A percentile compares a stretch with the other conserved stretches of the same genome.
These are phyloP conservation scores for Zosterops lateralis DNA, from an alignment of 2,113 vertebrate genomes.

Conservation along the genomic window DNA sequence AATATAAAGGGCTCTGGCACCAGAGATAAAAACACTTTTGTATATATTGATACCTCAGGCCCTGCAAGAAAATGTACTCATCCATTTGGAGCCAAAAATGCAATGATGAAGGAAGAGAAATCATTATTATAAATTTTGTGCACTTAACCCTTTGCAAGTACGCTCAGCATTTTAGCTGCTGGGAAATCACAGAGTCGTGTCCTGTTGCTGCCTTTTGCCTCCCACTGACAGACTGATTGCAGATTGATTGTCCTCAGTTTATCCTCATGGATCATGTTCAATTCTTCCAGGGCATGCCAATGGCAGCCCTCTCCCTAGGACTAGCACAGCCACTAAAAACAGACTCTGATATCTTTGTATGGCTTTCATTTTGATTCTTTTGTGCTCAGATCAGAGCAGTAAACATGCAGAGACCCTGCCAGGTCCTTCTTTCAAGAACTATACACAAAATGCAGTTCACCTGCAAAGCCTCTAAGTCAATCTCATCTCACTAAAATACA, in stretches of 20 bases:
- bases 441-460: neutral
- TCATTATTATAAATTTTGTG: neutral
- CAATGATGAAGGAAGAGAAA: neutral
- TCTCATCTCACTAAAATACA: neutral
- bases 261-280: neutral
- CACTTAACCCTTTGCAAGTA: neutral
- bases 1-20: neutral
- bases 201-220: neutral
- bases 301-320: neutral
- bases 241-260: neutral
- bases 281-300: neutral
- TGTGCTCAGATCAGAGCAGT: neutral
- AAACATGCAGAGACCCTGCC: neutral
- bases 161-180: fast-evolving
- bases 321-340: neutral
- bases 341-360: neutral
- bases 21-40: neutral
- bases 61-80: neutral
- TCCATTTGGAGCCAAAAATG: neutral
- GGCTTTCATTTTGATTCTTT: neutral
- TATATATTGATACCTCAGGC: neutral
- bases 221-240: neutral
- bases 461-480: neutral
- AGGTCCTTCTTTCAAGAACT: neutral
- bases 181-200: neutral